Base-by-base conservation (phyloP, 1,140 invertebrate genomes). In the Bombus confusus region DNA sequence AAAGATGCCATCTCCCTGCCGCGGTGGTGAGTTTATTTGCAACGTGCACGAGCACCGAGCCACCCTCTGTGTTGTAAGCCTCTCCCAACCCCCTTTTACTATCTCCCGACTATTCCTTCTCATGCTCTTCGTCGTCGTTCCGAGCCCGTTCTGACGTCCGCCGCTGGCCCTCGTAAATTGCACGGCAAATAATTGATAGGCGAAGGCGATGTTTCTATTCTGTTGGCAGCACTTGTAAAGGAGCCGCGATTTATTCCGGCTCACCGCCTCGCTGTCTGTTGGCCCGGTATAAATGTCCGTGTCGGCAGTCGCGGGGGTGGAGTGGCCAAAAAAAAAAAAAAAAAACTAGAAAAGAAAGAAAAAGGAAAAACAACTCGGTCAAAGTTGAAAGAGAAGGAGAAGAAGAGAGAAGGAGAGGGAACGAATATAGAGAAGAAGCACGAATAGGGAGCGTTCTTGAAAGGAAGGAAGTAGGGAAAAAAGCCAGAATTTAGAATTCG, bases 121-220 rank as follows among this genome's bases (percentile, higher is more conserved):
- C 52, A 9, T 25, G 77, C 62, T 39, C 57, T 59, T 62, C 90
- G 83, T 87, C 85, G 77, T 86, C 83, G 86, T 84, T 86, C 71
- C 90, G 88, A 83, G n/a, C 75, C 86, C 88, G 82, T 88, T 90
- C 90, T 89, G 82, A 84, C 82, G 74, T 89, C 86, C 83, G 80
- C 80, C 74, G 87, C 90, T 86, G 91, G 86, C 85, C 88, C 88
- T 93, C 93, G 92, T 94, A 94, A 94, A 95, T 95, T 94, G 92
- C 94, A 89, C 77, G 90, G 85, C 93, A 92, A 94, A 95, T 95
- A 95, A 95, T 95, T 94, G 94, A 95, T 94, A 94, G 93, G 92
- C 93, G 91, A 94, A 93, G 92, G 91, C 93, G 93, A 94, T 94
- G 93, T 95, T 94, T 95, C 93, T 93, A 94, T 94, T 94, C 94